Conservation (phyloP, 2,113 vertebrate species). For the Cichladusa arquata region DNA sequence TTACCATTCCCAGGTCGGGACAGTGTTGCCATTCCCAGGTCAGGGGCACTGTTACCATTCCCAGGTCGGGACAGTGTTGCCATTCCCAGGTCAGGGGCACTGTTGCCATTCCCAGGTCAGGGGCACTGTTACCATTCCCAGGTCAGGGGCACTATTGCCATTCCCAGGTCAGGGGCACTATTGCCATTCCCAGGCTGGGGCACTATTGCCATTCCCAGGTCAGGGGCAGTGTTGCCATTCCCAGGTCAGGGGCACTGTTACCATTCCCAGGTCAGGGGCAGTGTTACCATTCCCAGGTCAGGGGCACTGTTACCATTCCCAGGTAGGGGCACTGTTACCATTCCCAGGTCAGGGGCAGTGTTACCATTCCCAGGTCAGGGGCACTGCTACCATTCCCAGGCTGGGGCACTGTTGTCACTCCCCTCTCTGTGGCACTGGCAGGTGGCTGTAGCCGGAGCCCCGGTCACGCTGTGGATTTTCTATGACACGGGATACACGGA, state of each 20-base stretch:
- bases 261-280: too few species aligned
- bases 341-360: too few species aligned
- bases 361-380: not conserved
- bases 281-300: not conserved
- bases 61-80: too few species aligned
- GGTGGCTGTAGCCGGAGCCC: constrained; percentile 82
- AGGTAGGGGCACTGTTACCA: too few species aligned
- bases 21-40: not conserved
- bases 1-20: too few species aligned
- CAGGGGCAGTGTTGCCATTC: too few species aligned
- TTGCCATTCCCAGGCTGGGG: too few species aligned
- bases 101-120: not conserved
- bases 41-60: not conserved
- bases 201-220: too few species aligned
- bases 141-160: not conserved
- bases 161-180: not conserved
- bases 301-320: not conserved
- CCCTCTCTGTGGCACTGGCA: not conserved
- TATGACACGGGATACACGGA: constrained; percentile 84
- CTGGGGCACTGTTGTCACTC: not conserved
- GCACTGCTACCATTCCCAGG: too few species aligned
- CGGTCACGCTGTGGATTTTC: constrained; percentile 83
- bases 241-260: too few species aligned
- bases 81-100: not conserved
- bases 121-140: too few species aligned